Evolutionary conservation across 2,797 vertebrate species (phyloP), one percentile per base, ranked within the genome.

Genomic region (Oceanodroma leucorhoa): DNA sequence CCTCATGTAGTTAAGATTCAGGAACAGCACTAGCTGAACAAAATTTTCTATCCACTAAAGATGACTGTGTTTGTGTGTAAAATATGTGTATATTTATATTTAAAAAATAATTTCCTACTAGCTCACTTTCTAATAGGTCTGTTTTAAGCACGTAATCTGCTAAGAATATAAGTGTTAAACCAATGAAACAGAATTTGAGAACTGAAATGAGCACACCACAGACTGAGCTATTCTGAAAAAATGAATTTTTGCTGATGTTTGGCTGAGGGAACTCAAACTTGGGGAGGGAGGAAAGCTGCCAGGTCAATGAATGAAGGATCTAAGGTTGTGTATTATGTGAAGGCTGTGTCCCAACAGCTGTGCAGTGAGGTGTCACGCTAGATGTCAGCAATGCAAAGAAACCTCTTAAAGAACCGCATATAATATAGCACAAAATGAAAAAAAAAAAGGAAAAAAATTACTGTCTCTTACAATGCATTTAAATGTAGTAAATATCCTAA

Each of bases 1-100:
- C 96, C 66, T 96, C 48, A 20, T 53, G 29, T 90, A 92, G 88
- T 98, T 98, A 95, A 89, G 80, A 97, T 96, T 87, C 92, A 96
- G 87, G 86, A 94, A 43, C 51, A 89, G 84, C 12, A 2, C 61
- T 84, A 75, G 73, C 32, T 71, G 77, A 93, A 78, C 85, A 95
- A 93, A 95, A 77, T 30, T 90, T 67, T 94, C 95, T 53, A 67
- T 85, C 80, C 94, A 73, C 69, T 94, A n/a, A 78, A 94, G 78
- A 81, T 8, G 27, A 64, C 18, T 10, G 12, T 18, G 30, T 29
- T 41, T 64, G 53, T 73, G 26, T 78, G 69, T 36, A 30, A 79
- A 87, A 69, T 36, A 15, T 3, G 14, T 13, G 6, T 26, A 17
- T 41, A 19, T 90, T 95, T 73, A 41, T 65, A 45, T 83, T 76